Evolutionary conservation across 2,888 invertebrate species (phyloP).

Genomic region (Phoronis australis): DNA sequence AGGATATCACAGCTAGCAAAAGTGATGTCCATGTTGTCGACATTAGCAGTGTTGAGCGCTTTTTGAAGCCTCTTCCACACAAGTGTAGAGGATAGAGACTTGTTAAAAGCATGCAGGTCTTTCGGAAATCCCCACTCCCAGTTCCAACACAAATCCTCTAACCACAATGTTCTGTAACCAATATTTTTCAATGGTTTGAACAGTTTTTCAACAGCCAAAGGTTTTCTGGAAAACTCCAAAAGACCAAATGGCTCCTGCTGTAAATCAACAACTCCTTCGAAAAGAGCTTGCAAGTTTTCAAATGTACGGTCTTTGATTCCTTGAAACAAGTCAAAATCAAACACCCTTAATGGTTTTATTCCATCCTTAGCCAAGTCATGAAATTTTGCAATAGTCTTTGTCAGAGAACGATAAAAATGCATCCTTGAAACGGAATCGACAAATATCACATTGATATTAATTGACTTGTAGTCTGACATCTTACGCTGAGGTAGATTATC

Average conservation of each 20-base stretch:
- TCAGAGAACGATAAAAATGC: constrained; percentile 33
- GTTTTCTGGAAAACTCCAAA: constrained; percentile 22
- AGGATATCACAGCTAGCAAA: constrained; percentile 29
- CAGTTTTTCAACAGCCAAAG: constrained; percentile 19
- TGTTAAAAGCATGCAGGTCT: constrained; percentile 27
- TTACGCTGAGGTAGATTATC: background rate
- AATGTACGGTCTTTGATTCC: constrained; percentile 30
- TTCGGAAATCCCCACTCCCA: constrained; percentile 40
- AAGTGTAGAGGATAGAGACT: constrained; percentile 11
- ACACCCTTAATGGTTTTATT: constrained; percentile 11
- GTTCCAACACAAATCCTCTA: constrained; percentile 34
- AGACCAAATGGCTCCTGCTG: constrained; percentile 25
- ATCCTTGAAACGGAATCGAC: constrained; percentile 34
- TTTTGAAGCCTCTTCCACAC: constrained; percentile 20
- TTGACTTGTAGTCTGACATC: background rate
- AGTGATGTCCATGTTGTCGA: constrained; percentile 26
- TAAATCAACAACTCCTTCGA: constrained; percentile 27
- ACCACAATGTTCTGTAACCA: constrained; percentile 29
- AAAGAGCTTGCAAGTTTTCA: constrained; percentile 31
- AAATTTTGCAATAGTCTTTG: constrained; percentile 20
- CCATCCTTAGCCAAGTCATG: constrained; percentile 10
- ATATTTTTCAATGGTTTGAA: constrained; percentile 17
- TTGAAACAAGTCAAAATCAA: constrained; percentile 35
- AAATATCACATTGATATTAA: constrained; percentile 31
- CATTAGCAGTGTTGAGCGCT: constrained; percentile 18